These are phyloP conservation scores for Champsocephalus esox DNA, from an alignment of 2,797 vertebrate genomes.

Conservation along the genomic window DNA sequence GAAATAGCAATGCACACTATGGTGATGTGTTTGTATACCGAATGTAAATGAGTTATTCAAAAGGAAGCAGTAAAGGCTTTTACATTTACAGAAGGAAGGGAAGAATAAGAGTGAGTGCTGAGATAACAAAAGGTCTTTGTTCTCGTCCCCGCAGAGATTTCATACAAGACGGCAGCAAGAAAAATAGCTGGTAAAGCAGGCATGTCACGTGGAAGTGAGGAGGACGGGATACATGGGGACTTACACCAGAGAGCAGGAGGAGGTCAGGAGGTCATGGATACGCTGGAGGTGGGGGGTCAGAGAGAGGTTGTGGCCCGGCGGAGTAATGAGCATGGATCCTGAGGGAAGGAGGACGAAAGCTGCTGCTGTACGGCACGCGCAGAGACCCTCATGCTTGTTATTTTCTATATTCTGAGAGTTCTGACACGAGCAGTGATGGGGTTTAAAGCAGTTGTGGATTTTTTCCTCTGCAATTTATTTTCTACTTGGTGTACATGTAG, in stretches of 20 bases:
- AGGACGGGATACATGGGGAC: background rate
- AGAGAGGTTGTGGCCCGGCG: background rate
- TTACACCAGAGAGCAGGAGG: background rate
- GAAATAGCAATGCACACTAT: slow-evolving; percentile 17
- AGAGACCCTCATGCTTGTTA: slow-evolving; percentile 11
- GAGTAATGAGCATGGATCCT: slow-evolving; percentile 35
- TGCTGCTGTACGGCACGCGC: background rate
- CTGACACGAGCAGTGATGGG: background rate
- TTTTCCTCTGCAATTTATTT: background rate
- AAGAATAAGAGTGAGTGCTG: background rate
- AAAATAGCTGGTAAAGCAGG: background rate
- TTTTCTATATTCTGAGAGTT: slow-evolving; percentile 2
- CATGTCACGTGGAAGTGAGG: background rate
- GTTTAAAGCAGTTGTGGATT: background rate
- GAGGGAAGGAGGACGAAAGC: slow-evolving; percentile 1
- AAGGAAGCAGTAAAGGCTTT: slow-evolving; percentile 7
- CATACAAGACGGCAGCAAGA: background rate
- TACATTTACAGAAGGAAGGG: background rate
- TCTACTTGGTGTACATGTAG: background rate
- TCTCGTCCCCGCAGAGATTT: background rate
- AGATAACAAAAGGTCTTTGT: background rate
- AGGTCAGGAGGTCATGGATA: slow-evolving; percentile 14
- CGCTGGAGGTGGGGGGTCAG: background rate
- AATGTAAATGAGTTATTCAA: slow-evolving; percentile 40
- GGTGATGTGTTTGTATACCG: slow-evolving; percentile 13